These are phyloP conservation scores for Hydrotaea diabolus DNA, from an alignment of 2,888 invertebrate species.

Conservation along the genomic window DNA sequence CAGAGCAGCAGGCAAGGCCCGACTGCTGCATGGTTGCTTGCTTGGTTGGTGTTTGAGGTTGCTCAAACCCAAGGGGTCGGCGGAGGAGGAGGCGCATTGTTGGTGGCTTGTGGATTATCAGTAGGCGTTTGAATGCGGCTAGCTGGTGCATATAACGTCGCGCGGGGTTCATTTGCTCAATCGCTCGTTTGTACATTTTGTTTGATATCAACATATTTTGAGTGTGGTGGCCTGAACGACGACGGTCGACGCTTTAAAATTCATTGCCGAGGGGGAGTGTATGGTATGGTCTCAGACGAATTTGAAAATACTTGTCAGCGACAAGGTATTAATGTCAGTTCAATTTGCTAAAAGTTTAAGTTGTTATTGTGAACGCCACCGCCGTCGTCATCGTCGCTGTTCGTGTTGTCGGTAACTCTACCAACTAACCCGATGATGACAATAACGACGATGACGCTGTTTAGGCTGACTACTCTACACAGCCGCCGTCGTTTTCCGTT, in stretches of 20 bases:
- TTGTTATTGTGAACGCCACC: conserved; percentile 37
- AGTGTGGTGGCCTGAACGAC: too few relatives aligned
- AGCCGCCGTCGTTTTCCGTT: too few relatives aligned
- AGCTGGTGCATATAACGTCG: conserved; percentile 46
- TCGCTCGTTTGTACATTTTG: conserved; percentile 31
- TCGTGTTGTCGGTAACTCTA: not conserved
- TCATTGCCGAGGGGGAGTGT: conserved; percentile 25
- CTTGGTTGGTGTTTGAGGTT: not conserved
- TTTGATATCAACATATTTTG: conserved; percentile 16
- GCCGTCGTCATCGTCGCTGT: not conserved
- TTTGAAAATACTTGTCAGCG: conserved; percentile 58
- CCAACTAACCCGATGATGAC: not conserved
- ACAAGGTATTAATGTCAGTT: conserved; percentile 66
- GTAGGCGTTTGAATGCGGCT: conserved; percentile 40
- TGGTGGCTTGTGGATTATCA: conserved; percentile 25
- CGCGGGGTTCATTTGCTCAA: conserved; percentile 10
- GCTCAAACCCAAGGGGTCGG: not conserved
- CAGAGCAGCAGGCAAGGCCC: conserved; percentile 22
- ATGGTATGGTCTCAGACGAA: too few relatives aligned
- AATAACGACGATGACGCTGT: conserved; percentile 14
- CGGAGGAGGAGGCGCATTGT: not conserved
- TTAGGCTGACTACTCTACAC: conserved; percentile 1
- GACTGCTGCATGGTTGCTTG: conserved; percentile 44
- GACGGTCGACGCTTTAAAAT: not conserved
- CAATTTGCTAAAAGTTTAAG: conserved; percentile 56